Evolutionary conservation across 2,797 vertebrate species (phyloP), one percentile per base, ranked within the genome.

Genomic region (Loriculus beryllinus): DNA sequence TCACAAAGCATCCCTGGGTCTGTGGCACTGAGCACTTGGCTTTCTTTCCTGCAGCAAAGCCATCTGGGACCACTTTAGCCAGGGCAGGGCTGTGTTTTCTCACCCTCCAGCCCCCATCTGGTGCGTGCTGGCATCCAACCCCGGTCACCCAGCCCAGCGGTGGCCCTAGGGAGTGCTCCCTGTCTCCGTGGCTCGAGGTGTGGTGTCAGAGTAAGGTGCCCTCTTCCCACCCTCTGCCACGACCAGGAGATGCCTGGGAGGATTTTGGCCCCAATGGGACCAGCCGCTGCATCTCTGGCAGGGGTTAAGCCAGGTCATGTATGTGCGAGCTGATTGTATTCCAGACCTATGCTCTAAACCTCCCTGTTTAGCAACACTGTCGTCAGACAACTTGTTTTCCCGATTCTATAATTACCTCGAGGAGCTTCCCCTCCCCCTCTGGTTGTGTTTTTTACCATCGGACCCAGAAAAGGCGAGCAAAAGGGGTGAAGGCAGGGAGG

Each of bases 371-470:
- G 95, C 92, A 96, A 93, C 68, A 29, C 93, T 97, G 95, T 97
- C 96, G 83, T 97, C 96, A 96, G 92, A 96, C 94, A 92, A 83
- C 96, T 96, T 97, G 96, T 97, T 97, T 97, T 97, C 94, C 83
- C 48, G 18, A 96, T 96, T 97, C 96, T 97, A 97, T 97, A 97
- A 97, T 96, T 97, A 97, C 94, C 69, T 68, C 6, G 16, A 92
- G 71, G 83, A 94, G 83, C 90, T 90, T 89, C 82, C 77, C 94
- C 68, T 95, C 95, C 95, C 88, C 93, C 95, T 94, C 60, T 4
- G 0, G 79, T 56, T 0, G 0, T 1, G 6, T 90, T 96, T 97
- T 95, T 93, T 93, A 90, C 90, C 67, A 62, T 90, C 10, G 20
- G 62, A 93, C 93, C 82, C 91, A 96, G 93, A 91, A 88, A 83